Conservation (phyloP, 2,113 vertebrate species). For the Corythaixoides concolor region DNA sequence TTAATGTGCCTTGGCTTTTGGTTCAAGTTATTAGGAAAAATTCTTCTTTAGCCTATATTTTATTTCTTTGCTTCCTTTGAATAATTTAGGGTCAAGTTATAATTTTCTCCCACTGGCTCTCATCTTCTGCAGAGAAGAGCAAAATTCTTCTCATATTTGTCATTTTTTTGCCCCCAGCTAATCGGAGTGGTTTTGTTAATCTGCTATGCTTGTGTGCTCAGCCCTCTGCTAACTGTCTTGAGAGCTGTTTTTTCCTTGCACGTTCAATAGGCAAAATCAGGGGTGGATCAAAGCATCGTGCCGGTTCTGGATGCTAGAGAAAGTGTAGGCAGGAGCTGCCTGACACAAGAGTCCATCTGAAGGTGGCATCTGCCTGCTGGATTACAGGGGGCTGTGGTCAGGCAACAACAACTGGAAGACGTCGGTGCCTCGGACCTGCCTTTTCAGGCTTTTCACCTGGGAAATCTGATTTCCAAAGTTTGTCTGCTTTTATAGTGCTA, state of each 20-base stretch:
- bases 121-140: neutral
- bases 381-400: neutral
- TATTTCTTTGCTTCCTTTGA: slow-evolving; percentile 23
- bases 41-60: neutral
- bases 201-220: neutral
- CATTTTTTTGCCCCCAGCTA: neutral
- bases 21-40: neutral
- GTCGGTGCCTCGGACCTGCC: neutral
- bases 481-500: neutral
- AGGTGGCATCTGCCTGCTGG: neutral
- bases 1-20: neutral
- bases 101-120: neutral
- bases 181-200: neutral
- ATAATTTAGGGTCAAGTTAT: neutral
- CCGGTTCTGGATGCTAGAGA: neutral
- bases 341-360: neutral
- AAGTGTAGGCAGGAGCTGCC: neutral
- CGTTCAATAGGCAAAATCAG: neutral
- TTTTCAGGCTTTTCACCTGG: neutral
- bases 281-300: neutral
- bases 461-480: neutral
- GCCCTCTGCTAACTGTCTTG: neutral
- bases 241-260: neutral
- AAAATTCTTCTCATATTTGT: slow-evolving; percentile 30
- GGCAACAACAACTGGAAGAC: neutral